phyloP scores from a whole-genome alignment of 1,140 invertebrate genomes.

The Procambarus clarkii region DNA sequence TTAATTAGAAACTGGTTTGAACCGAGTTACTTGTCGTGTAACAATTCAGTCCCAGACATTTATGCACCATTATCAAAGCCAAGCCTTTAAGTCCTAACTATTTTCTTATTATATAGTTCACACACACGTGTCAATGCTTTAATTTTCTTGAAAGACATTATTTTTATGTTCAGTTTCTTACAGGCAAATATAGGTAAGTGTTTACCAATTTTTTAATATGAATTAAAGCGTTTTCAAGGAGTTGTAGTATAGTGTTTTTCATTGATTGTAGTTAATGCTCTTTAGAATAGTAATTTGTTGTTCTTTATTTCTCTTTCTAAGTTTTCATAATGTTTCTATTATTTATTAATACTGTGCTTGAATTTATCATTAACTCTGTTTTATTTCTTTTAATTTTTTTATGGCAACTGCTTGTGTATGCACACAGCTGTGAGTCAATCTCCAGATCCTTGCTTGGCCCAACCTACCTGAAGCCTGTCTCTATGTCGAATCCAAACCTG shows the following conservation, averaged over 20 bases:
- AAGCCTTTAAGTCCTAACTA: no score
- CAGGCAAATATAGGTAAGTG: no score
- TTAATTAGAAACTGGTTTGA: no score
- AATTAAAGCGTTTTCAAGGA: no score
- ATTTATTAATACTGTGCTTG: neutral
- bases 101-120: no score
- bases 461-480: neutral
- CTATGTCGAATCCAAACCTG: neutral
- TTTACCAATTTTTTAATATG: no score
- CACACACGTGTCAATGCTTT: no score
- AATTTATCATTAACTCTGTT: neutral
- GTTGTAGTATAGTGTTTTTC: neutral
- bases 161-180: no score
- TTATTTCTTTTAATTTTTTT: neutral
- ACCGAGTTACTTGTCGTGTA: no score
- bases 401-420: neutral
- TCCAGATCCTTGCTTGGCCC: neutral
- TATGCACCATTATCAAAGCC: no score
- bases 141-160: no score
- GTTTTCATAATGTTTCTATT: neutral
- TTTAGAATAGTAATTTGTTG: neutral
- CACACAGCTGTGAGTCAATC: neutral
- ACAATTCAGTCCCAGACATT: no score
- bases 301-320: neutral
- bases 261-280: neutral